A percentile compares a stretch with the other conserved stretches of the same genome.
These are phyloP conservation scores for Minunthozetes semirufus DNA, from an alignment of 2,888 invertebrate species.

Conservation along the genomic window DNA sequence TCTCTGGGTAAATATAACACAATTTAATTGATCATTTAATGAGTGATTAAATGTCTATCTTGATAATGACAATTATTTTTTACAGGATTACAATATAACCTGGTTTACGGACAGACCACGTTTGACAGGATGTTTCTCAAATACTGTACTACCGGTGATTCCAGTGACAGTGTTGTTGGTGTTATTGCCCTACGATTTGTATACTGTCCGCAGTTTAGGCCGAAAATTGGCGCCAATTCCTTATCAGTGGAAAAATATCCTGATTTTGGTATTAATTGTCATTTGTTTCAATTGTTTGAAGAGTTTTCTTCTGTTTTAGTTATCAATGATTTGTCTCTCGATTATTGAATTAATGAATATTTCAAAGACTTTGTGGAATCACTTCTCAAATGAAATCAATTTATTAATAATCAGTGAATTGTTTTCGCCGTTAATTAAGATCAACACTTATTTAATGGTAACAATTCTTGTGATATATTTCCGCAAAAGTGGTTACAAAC, in stretches of 20 bases:
- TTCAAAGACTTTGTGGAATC: background rate
- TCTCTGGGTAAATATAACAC: too few species aligned
- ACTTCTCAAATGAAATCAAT: slow-evolving; percentile 1
- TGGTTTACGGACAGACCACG: background rate
- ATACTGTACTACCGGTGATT: background rate
- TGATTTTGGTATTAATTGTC: background rate
- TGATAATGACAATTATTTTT: too few species aligned
- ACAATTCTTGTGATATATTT: background rate
- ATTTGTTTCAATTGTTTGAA: too few species aligned
- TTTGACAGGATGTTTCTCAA: background rate
- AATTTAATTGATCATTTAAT: too few species aligned
- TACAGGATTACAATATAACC: background rate
- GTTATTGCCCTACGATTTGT: background rate
- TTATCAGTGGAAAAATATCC: slow-evolving; percentile 18
- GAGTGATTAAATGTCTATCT: too few species aligned
- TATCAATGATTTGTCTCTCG: background rate
- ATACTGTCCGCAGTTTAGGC: background rate
- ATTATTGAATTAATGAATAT: background rate
- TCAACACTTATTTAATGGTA: background rate
- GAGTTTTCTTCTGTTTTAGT: background rate
- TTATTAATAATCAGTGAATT: slow-evolving; percentile 8
- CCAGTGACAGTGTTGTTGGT: background rate
- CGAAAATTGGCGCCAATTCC: slow-evolving; percentile 10
- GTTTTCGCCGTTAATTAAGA: background rate
- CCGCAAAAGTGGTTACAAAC: background rate